Conservation (phyloP, 2,797 vertebrate genomes). For the Periophthalmus magnuspinnatus region DNA sequence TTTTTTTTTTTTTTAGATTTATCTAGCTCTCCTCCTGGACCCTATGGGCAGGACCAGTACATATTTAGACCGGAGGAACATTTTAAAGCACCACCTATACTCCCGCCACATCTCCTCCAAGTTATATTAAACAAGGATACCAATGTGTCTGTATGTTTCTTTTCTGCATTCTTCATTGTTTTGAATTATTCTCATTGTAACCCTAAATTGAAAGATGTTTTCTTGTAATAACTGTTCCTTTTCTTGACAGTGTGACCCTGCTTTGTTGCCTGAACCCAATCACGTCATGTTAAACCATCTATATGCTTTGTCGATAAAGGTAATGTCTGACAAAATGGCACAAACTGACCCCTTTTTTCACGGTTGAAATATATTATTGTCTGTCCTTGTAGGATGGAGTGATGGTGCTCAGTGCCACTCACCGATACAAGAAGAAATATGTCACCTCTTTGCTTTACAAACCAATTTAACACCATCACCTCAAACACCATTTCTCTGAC, state of each 20-base stretch:
- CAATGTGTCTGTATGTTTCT: conserved; percentile 88
- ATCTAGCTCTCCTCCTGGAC: conserved; percentile 94
- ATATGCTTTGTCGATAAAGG: conserved; percentile 96
- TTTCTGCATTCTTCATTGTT: neutral
- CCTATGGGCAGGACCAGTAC: conserved; percentile 92
- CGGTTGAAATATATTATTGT: conserved; percentile 4
- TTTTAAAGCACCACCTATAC: conserved; percentile 94
- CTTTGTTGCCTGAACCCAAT: conserved; percentile 94
- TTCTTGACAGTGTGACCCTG: conserved; percentile 88
- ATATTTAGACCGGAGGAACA: conserved; percentile 90
- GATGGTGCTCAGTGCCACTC: conserved; percentile 96
- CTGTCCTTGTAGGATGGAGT: conserved; percentile 84
- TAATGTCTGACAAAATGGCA: conserved; percentile 54
- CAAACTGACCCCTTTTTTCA: neutral
- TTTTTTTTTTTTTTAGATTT: conserved; percentile 79
- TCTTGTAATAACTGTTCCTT: conserved; percentile 9
- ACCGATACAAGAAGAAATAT: conserved; percentile 98
- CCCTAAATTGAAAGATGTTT: neutral
- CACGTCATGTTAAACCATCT: conserved; percentile 98
- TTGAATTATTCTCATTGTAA: neutral
- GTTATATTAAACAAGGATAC: conserved; percentile 99
- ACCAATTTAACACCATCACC: conserved; percentile 82
- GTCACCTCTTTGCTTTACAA: conserved; percentile 97
- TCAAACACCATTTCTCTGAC: conserved; percentile 44
- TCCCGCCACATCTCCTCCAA: conserved; percentile 96